These are phyloP conservation scores for Neocrepidodera transversa DNA, from an alignment of 2,888 invertebrate species.

Conservation along the genomic window DNA sequence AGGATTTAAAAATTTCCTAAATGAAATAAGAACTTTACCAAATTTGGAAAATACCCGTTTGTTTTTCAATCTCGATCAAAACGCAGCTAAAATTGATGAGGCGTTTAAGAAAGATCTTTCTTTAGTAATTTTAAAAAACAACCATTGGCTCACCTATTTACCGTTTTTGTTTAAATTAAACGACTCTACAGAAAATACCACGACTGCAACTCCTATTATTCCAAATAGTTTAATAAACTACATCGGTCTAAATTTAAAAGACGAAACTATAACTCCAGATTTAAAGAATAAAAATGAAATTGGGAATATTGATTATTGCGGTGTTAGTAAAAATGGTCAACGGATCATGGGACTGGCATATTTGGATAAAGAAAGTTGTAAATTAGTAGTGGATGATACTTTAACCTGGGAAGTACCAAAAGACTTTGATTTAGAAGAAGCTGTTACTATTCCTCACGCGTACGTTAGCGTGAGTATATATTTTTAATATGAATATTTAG, in stretches of 20 bases:
- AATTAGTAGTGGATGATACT: constrained; percentile 55
- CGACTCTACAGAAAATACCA: not conserved
- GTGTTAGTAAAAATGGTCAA: constrained; percentile 60
- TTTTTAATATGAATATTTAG: not conserved
- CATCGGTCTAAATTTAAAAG: constrained; percentile 54
- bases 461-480: constrained; percentile 66
- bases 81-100: constrained; percentile 70
- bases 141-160: constrained; percentile 48
- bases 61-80: constrained; percentile 68
- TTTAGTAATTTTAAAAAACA: constrained; percentile 76
- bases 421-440: constrained; percentile 76
- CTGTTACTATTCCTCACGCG: constrained; percentile 81
- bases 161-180: constrained; percentile 49
- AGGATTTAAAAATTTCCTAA: constrained; percentile 53
- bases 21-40: constrained; percentile 45
- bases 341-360: constrained; percentile 73
- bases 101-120: constrained; percentile 76
- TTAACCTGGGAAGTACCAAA: constrained; percentile 75
- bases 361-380: constrained; percentile 51
- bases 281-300: constrained; percentile 49
- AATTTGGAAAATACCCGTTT: constrained; percentile 48
- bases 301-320: constrained; percentile 57
- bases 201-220: constrained; percentile 28
- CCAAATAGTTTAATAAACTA: constrained; percentile 50
- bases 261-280: constrained; percentile 52